Base-by-base conservation (phyloP, 2,888 invertebrate genomes). In the Rhaphigaster nebulosa region DNA sequence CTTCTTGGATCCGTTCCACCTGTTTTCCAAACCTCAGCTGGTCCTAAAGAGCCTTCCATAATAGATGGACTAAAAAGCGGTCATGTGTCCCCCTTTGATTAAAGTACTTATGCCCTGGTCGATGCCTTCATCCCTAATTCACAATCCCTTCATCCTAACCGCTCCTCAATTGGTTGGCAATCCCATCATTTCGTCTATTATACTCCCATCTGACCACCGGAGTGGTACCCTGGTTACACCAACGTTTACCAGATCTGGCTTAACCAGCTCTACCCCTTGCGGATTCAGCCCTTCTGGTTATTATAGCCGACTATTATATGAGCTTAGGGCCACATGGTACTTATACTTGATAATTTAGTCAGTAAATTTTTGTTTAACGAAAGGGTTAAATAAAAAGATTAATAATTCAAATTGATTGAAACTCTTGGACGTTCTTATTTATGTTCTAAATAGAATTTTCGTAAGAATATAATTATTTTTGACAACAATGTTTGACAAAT, bases 111-210 rank as follows among this genome's bases (percentile, higher is more conserved):
- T 1, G 34, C 29, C 80, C 80, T 76, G 38, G 10, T 38, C 76
- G 76, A 76, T 41, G 23, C 80, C 84, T 84, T 84, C 84, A 50
- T 76, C 70, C 70, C 41, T 84, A 84, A 84, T 84, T 84, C 84
- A 84, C 84, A 84, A 84, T 45, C 84, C 84, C 84, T 84, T 84
- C 41, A 45, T 84, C 45, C 84, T 84, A 84, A 84, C 45, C 45
- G 15, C 84, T 84, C 15, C 45, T 38, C 45, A 84, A 84, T 50
- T 6, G 45, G 45, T 15, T 18, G 26, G n/a, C 84, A 84, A 84
- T 84, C 84, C 84, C 45, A 84, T 84, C 84, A 84, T 84, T 84
- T 84, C 84, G 45, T 45, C 84, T 84, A 84, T 84, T 84, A 84
- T 84, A 84, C 84, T 41, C 45, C 26, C 45, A 84, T 84, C 26